Evolutionary conservation across 2,888 invertebrate genomes (phyloP), one percentile per base, ranked within the genome.

Genomic region (Phlogophora meticulosa): DNA sequence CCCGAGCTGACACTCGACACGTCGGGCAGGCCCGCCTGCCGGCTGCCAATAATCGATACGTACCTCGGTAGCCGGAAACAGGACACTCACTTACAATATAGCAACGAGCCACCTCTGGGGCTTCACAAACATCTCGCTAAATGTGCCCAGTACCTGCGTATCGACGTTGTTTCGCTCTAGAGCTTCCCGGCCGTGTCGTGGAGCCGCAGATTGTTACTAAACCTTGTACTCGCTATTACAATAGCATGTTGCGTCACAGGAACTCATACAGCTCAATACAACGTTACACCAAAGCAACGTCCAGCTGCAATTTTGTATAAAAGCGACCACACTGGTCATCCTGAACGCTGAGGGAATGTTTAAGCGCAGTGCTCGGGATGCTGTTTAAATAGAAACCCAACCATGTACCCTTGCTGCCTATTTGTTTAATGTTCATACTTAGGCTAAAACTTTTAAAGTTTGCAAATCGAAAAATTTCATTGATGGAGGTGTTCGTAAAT

Each of bases 31-130:
- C 22, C 38, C 20, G 48, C 36, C 38, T 56, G 5, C 32, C 13
- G 32, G 13, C 36, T n/a, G 53, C 58, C 58, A 43, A 53, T 57
- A 58, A 71, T 71, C 71, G 53, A 72, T 71, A 58, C 48, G 48
- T 51, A 28, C 32, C 17, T 10, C 34, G 45, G 17, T 10, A 24
- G 22, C 17, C 36, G 2, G 69, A 2, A 34, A 53, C 57, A 64
- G 42, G 36, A 64, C 52, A 70, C 52, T 51, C 38, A 2, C 51
- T 46, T 42, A 52, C 36, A 34, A 56, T 55, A 51, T 32, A 52
- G 24, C 63, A n/a, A 10, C 22, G 36, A 32, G 36, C 36, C n/a
- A 42, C 20, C 46, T 38, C 24, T 10, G 38, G 55, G 48, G 65
- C n/a, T 70, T 65, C 57, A 10, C 42, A 38, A 43, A 48, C n/a